Evolutionary conservation across 2,113 vertebrate genomes (phyloP), one percentile per base, ranked within the genome.

Genomic region (Saguinus midas): DNA sequence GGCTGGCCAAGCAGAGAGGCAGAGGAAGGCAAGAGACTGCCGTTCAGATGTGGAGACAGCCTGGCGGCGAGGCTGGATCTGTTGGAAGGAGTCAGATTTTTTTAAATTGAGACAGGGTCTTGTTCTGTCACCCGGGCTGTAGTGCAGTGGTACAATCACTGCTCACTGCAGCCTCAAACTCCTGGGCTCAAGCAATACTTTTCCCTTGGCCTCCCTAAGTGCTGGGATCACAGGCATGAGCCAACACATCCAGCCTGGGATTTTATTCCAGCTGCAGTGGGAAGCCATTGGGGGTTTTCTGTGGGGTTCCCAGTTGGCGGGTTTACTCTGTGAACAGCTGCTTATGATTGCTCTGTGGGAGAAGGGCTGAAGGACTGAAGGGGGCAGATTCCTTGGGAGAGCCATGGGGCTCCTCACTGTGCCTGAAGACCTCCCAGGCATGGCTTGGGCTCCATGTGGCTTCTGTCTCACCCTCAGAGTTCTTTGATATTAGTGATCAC

Each of bases 401-500:
- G 21, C 87, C 37, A 32, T 23, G 64, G 73, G 58, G 55, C 89
- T 78, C 72, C 43, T 32, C 32, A 4, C 45, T 1, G 11, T 43
- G 35, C 1, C 68, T 23, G 50, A 58, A 87, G 85, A 48, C 52
- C 17, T 23, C 18, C 0, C 0, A 83, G 6, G 57, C 57, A 58
- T 4, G n/a, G 64, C 64, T 18, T 80, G 5, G 6, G 37, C 11
- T 81, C 79, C 43, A 37, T 3, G 40, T 12, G 16, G 45, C 68
- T 92, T 82, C 58, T 57, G 27, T 68, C 85, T 76, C 61, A 93
- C 80, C 96, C 75, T 75, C 93, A 98, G 96, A 98, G 64, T 98
- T 99, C 97, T 98, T 98, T 70, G 96, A 87, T 79, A 94, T 98
- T 1, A 10, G 94, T 93, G 98, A 97, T 92, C 95, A 37, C 79